A percentile compares a stretch with the other conserved stretches of the same genome.
Conservation (phyloP, 2,888 invertebrate genomes). For the Strigamia transsilvanica region DNA sequence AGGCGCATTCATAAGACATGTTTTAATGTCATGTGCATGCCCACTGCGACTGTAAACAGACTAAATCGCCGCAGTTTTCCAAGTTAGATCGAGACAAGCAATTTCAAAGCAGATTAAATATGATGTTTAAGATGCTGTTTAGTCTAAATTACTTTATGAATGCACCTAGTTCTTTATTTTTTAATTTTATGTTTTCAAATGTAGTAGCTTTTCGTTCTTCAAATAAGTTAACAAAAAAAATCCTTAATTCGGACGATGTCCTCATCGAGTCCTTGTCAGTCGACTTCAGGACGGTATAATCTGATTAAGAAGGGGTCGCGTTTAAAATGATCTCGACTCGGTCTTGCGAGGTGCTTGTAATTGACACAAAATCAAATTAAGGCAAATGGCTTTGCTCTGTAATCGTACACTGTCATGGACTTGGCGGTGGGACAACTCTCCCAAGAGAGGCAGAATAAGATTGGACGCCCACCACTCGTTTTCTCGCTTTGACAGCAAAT, state of each 20-base stretch:
- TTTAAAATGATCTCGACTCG: constrained; percentile 53
- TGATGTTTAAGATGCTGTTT: too few species aligned
- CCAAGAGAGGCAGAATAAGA: constrained; percentile 8
- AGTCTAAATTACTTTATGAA: too few species aligned
- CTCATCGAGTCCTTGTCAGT: constrained; percentile 33
- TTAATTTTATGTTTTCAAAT: too few species aligned
- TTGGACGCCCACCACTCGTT: constrained; percentile 8
- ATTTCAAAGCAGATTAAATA: too few species aligned
- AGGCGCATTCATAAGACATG: too few species aligned
- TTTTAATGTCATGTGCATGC: too few species aligned
- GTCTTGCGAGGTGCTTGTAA: constrained; percentile 51
- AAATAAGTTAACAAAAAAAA: neutral
- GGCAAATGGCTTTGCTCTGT: constrained; percentile 52
- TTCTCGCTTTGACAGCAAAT: constrained; percentile 8
- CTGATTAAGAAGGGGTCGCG: constrained; percentile 51
- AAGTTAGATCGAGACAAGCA: too few species aligned
- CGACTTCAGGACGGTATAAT: neutral
- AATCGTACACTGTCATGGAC: constrained; percentile 38
- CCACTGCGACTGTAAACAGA: too few species aligned
- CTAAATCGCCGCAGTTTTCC: too few species aligned
- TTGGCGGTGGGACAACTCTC: constrained; percentile 21
- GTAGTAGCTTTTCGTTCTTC: too few species aligned
- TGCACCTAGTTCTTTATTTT: too few species aligned
- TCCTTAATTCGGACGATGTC: neutral
- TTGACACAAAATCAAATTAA: constrained; percentile 54